Conservation (phyloP, 2,888 invertebrate species). For the Merodon equestris region DNA sequence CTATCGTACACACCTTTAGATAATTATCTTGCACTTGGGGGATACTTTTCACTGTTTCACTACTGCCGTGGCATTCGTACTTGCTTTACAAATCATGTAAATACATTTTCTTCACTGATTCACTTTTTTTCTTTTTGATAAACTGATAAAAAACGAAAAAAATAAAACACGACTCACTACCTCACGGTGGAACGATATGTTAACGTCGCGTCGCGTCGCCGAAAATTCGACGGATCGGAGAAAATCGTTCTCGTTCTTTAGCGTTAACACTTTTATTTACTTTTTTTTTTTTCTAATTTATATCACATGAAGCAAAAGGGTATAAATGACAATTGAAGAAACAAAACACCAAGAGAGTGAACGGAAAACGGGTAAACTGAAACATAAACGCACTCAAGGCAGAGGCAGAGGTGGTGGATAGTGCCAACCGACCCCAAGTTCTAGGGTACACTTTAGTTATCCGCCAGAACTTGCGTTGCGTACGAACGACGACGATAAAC, state of each 20-base stretch:
- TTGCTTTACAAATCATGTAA: conserved; percentile 50
- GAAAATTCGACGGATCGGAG: conserved; percentile 42
- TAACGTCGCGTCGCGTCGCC: conserved; percentile 24
- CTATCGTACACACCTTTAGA: conserved; percentile 57
- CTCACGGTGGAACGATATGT: conserved; percentile 31
- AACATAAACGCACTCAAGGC: conserved; percentile 44
- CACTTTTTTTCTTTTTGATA: conserved; percentile 31
- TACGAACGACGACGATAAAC: conserved; percentile 74
- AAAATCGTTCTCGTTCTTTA: conserved; percentile 22
- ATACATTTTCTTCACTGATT: conserved; percentile 30
- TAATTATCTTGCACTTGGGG: conserved; percentile 56
- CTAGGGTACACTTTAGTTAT: conserved; percentile 34
- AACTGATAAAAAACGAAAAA: too few species aligned
- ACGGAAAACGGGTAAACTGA: conserved; percentile 30
- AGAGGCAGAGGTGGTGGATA: conserved; percentile 63
- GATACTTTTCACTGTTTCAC: conserved; percentile 58
- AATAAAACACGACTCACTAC: too few species aligned
- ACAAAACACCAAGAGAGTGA: not conserved
- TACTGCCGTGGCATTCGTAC: conserved; percentile 54
- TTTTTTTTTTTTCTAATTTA: conserved; percentile 31
- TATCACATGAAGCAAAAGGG: too few species aligned
- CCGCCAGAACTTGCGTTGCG: conserved; percentile 70
- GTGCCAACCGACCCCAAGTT: conserved; percentile 64
- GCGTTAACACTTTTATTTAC: conserved; percentile 2
- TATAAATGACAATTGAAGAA: not conserved